Conservation (phyloP, 2,888 invertebrate genomes). For the Hanleya hanleyi region DNA sequence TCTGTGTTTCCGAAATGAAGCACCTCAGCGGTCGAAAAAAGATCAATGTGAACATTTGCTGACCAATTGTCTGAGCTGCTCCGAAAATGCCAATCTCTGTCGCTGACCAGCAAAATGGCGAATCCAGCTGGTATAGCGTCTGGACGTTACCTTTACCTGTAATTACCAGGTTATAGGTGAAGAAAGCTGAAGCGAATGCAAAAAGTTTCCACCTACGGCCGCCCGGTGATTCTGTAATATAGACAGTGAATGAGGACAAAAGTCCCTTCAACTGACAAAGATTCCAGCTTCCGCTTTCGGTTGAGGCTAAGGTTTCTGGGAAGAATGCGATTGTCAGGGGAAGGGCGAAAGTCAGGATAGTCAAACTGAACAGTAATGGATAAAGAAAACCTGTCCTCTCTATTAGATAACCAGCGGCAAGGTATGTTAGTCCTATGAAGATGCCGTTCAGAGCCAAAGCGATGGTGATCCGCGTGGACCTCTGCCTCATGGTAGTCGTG, state of each 20-base stretch:
- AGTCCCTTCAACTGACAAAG: neutral
- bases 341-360: neutral
- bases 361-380: neutral
- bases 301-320: neutral
- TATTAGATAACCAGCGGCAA: neutral
- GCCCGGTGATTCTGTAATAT: neutral
- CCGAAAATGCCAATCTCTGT: neutral
- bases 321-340: neutral
- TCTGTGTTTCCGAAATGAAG: neutral
- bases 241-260: neutral
- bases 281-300: neutral
- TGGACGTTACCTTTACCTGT: neutral
- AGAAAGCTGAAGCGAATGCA: neutral
- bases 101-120: neutral
- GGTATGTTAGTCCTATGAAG: neutral
- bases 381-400: neutral
- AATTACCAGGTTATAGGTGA: neutral
- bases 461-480: neutral
- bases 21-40: neutral
- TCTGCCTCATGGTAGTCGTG: neutral
- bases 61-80: constrained; percentile 1
- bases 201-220: neutral
- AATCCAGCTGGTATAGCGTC: neutral
- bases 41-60: neutral
- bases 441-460: neutral